Evolutionary conservation across 2,888 invertebrate genomes (phyloP).

Genomic region (Apodemia hepburni): DNA sequence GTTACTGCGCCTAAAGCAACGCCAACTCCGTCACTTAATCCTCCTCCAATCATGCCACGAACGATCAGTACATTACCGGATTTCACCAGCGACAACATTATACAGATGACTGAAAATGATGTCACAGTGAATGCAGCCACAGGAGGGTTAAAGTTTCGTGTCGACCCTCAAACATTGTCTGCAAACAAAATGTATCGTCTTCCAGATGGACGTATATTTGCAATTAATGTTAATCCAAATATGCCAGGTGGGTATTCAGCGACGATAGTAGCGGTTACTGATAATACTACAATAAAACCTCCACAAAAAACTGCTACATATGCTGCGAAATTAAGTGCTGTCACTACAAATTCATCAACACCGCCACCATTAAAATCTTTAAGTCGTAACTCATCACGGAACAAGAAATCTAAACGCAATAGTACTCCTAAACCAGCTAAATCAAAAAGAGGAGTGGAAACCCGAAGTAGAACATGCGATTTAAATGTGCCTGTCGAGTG

Average conservation of each 20-base stretch:
- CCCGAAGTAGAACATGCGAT: slow-evolving; percentile 45
- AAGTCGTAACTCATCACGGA: slow-evolving; percentile 30
- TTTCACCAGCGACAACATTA: slow-evolving; percentile 55
- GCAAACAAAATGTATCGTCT: slow-evolving; percentile 76
- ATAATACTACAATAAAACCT: slow-evolving; percentile 40
- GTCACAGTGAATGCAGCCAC: slow-evolving; percentile 71
- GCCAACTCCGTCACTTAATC: slow-evolving; percentile 40
- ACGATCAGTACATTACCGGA: slow-evolving; percentile 38
- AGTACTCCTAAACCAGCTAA: slow-evolving; percentile 25
- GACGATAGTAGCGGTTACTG: slow-evolving; percentile 70
- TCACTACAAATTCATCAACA: slow-evolving; percentile 34
- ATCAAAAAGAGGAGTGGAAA: slow-evolving; percentile 21
- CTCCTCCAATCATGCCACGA: slow-evolving; percentile 30
- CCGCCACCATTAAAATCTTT: slow-evolving; percentile 30
- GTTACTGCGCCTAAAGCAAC: slow-evolving; percentile 41
- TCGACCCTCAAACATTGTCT: slow-evolving; percentile 73
- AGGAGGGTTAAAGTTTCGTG: slow-evolving; percentile 71
- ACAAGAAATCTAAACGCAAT: slow-evolving; percentile 28
- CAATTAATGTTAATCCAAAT: slow-evolving; percentile 67
- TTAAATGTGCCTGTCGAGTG: slow-evolving; percentile 73
- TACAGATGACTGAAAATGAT: slow-evolving; percentile 76
- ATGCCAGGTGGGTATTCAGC: slow-evolving; percentile 78
- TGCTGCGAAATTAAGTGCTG: slow-evolving; percentile 61
- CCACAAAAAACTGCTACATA: slow-evolving; percentile 53
- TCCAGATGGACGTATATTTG: slow-evolving; percentile 73